Percentiles rank a stretch among this genome's conserved stretches.
Evolutionary conservation across 1,140 invertebrate genomes (phyloP).

Genomic region (Lordiphosa stackelbergi): DNA sequence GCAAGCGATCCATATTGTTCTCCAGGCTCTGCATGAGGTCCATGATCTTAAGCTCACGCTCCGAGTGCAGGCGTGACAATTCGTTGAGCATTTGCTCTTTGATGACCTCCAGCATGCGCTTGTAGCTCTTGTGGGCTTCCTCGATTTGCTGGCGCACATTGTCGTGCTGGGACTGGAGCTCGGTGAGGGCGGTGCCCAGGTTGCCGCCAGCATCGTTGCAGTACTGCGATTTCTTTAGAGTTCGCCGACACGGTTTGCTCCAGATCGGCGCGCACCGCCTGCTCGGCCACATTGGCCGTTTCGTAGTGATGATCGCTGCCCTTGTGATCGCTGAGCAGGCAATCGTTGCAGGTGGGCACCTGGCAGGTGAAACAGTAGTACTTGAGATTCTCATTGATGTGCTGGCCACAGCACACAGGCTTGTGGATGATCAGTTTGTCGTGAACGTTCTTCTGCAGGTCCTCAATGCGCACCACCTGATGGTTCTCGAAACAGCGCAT

Average conservation of each 20-base stretch:
- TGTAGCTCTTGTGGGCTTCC: slow-evolving; percentile 90
- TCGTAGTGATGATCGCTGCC: slow-evolving; percentile 87
- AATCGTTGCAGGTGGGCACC: slow-evolving; percentile 89
- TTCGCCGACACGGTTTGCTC: slow-evolving; percentile 84
- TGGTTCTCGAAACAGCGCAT: slow-evolving; percentile 97
- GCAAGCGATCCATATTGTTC: slow-evolving; percentile 88
- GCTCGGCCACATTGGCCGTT: slow-evolving; percentile 85
- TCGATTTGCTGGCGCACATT: slow-evolving; percentile 90
- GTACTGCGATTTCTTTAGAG: slow-evolving; percentile 82
- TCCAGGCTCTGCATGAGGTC: slow-evolving; percentile 89
- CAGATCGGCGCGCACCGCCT: slow-evolving; percentile 86
- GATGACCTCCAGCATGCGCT: slow-evolving; percentile 87
- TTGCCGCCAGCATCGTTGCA: slow-evolving; percentile 86
- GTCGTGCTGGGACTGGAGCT: slow-evolving; percentile 90
- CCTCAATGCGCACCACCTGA: slow-evolving; percentile 91
- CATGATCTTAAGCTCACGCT: slow-evolving; percentile 92
- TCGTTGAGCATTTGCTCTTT: slow-evolving; percentile 86
- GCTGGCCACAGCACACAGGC: slow-evolving; percentile 87
- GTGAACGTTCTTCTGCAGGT: slow-evolving; percentile 83
- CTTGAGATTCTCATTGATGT: slow-evolving; percentile 87
- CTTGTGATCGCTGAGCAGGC: slow-evolving; percentile 87
- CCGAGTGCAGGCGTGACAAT: slow-evolving; percentile 88
- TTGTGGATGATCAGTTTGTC: slow-evolving; percentile 87
- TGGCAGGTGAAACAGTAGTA: slow-evolving; percentile 91
- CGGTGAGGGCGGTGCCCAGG: slow-evolving; percentile 87